These are phyloP conservation scores for Pelochelys cantorii DNA, from an alignment of 2,797 vertebrate species.

Conservation along the genomic window DNA sequence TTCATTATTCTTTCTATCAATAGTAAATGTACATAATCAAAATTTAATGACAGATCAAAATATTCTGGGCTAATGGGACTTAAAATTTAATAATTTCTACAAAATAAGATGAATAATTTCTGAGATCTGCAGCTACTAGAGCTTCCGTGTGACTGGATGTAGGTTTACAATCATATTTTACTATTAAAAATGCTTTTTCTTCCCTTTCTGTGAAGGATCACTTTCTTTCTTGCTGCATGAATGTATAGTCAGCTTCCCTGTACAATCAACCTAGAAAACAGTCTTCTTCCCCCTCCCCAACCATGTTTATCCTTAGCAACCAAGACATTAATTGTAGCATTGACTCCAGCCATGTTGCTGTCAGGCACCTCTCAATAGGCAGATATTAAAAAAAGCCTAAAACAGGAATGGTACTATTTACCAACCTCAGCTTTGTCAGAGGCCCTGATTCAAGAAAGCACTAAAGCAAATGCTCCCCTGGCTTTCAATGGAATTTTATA, in stretches of 20 bases:
- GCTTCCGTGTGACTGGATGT: neutral
- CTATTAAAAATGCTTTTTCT: neutral
- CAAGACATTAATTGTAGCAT: neutral
- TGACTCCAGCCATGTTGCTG: rapidly evolving
- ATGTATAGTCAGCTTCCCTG: neutral
- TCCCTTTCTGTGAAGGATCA: neutral
- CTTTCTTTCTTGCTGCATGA: neutral
- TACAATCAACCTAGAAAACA: neutral
- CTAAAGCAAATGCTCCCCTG: neutral
- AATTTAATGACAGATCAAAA: neutral
- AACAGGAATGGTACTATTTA: neutral
- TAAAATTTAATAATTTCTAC: neutral
- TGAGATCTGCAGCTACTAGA: neutral
- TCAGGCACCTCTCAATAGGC: neutral
- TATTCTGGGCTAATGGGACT: neutral
- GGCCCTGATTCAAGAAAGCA: neutral
- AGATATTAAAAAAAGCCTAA: neutral
- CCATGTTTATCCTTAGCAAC: neutral
- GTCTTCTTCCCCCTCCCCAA: neutral
- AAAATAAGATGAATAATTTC: neutral
- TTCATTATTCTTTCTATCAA: neutral
- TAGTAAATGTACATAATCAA: neutral
- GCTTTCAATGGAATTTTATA: constrained; percentile 12
- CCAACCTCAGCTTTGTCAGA: neutral
- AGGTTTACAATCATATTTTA: neutral